Percentiles rank a stretch among this genome's conserved stretches.
Evolutionary conservation across 2,113 vertebrate genomes (phyloP).

Genomic region (Tringa solitaria): DNA sequence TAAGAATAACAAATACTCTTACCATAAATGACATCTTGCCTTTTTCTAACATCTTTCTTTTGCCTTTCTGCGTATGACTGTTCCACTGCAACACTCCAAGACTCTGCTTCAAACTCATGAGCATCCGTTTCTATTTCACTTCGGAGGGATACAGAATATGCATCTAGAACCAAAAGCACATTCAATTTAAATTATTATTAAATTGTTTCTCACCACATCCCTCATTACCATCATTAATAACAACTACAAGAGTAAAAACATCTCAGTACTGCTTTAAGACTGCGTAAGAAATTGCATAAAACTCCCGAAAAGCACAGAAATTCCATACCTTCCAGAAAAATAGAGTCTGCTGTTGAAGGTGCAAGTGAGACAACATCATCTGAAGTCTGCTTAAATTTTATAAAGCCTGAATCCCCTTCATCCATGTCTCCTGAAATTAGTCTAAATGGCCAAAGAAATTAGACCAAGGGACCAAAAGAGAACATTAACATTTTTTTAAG

Average conservation of each 20-base stretch:
- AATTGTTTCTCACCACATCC: background rate
- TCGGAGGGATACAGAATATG: slow-evolving; percentile 78
- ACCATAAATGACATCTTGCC: slow-evolving; percentile 97
- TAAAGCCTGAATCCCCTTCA: slow-evolving; percentile 81
- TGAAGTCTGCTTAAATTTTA: slow-evolving; percentile 76
- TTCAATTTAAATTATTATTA: background rate
- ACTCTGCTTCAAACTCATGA: slow-evolving; percentile 89
- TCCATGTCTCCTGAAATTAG: slow-evolving; percentile 90
- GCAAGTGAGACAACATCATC: slow-evolving; percentile 85
- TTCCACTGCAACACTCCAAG: slow-evolving; percentile 93
- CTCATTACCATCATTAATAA: background rate
- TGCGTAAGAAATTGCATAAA: background rate
- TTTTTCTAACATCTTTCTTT: slow-evolving; percentile 82
- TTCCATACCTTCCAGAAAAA: slow-evolving; percentile 88
- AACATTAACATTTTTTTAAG: background rate
- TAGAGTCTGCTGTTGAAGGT: slow-evolving; percentile 81
- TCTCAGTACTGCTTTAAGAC: background rate
- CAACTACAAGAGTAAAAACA: background rate
- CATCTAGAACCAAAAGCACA: slow-evolving; percentile 73
- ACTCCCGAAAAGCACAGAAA: background rate
- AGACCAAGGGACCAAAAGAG: background rate
- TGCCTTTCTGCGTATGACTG: slow-evolving; percentile 81
- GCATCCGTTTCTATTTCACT: slow-evolving; percentile 86
- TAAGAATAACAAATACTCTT: slow-evolving; percentile 15
- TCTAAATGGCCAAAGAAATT: slow-evolving; percentile 71